Conservation (phyloP, 2,797 vertebrate genomes). For the Sebastes miniatus region DNA sequence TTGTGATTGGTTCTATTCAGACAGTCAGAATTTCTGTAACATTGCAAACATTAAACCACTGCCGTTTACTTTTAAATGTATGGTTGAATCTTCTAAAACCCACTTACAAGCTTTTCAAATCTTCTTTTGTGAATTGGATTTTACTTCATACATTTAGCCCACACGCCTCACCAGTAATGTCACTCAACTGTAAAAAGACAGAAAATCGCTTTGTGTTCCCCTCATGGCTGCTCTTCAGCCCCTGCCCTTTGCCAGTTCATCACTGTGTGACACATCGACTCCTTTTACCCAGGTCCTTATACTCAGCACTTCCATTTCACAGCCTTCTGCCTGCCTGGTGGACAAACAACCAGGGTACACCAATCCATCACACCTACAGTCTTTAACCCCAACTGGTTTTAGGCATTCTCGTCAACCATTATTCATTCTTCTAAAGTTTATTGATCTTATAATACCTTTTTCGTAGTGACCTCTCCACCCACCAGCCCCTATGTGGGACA, state of each 20-base stretch:
- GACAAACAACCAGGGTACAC: conserved; percentile 4
- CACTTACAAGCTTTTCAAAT: background rate
- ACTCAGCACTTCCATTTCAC: conserved; percentile 39
- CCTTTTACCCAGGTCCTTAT: background rate
- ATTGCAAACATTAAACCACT: background rate
- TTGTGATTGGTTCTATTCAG: background rate
- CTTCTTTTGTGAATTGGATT: background rate
- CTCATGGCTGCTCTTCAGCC: background rate
- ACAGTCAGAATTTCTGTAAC: background rate
- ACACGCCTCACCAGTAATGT: background rate
- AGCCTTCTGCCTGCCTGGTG: conserved; percentile 6
- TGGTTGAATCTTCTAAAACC: background rate
- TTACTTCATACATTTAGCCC: background rate
- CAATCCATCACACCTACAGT: conserved; percentile 21
- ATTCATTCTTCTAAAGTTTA: conserved; percentile 15
- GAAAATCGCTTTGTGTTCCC: background rate
- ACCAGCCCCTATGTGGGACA: background rate
- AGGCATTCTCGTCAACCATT: conserved; percentile 3
- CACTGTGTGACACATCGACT: conserved; percentile 8
- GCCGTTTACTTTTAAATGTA: background rate
- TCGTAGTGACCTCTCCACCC: conserved; percentile 18
- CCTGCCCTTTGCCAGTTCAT: conserved; percentile 12
- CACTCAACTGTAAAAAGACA: background rate
- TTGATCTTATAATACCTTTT: conserved; percentile 26
- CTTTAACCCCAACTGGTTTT: conserved; percentile 1